phyloP scores from a whole-genome alignment of 2,888 invertebrate species.

The Acronicta aceris region DNA sequence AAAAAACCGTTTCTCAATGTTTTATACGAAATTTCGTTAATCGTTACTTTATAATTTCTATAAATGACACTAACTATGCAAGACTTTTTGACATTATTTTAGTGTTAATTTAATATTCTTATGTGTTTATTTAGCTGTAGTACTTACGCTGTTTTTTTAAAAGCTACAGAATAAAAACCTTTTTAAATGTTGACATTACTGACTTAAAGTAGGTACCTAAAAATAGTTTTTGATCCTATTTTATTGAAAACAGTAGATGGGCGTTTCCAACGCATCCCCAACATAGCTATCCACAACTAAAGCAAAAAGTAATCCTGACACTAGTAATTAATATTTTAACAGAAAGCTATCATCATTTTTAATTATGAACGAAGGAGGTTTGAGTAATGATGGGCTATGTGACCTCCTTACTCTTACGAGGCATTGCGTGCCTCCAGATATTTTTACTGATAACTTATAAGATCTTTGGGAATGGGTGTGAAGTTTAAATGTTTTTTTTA shows the following conservation, averaged over 20 bases:
- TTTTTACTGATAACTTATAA: constrained; percentile 37
- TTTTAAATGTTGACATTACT: too few species aligned
- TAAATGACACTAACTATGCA: too few species aligned
- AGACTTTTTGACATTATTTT: too few species aligned
- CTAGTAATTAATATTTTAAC: constrained; percentile 73
- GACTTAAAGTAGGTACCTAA: too few species aligned
- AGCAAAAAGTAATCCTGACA: constrained; percentile 62
- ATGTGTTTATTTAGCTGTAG: too few species aligned
- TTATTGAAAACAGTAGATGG: constrained; percentile 20
- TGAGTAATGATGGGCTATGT: constrained; percentile 37
- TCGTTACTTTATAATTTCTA: too few species aligned
- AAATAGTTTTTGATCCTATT: background rate
- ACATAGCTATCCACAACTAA: constrained; percentile 39
- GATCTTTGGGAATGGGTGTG: constrained; percentile 13
- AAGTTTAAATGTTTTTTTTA: background rate
- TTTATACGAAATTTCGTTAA: too few species aligned
- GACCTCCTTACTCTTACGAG: constrained; percentile 40
- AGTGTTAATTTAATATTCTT: too few species aligned
- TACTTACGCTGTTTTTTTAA: too few species aligned
- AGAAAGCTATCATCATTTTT: constrained; percentile 75
- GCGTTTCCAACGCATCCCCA: constrained; percentile 17
- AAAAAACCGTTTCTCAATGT: too few species aligned
- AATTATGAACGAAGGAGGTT: constrained; percentile 62
- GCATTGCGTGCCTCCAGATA: constrained; percentile 37
- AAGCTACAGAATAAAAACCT: too few species aligned